Evolutionary conservation across 1,140 invertebrate genomes (phyloP).

Genomic region (Pseudomyrmex gracilis): DNA sequence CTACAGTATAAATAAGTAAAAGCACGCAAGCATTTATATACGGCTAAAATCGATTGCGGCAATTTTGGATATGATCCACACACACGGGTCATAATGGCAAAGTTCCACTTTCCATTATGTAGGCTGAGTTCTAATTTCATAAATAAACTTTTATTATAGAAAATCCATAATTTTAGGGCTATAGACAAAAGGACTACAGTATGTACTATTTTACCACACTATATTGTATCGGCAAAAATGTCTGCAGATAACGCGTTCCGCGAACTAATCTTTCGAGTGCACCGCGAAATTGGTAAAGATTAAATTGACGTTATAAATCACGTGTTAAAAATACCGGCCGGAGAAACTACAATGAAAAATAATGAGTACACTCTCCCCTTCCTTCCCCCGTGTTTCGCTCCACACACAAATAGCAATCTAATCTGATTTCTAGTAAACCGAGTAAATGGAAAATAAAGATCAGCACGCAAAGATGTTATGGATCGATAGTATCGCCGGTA

Average conservation of each 20-base stretch:
- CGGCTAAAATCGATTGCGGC: slow-evolving; percentile 7
- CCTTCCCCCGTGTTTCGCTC: too few relatives aligned
- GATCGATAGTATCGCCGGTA: slow-evolving; percentile 48
- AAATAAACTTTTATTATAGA: neutral
- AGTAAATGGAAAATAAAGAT: slow-evolving; percentile 63
- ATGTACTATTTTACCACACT: too few relatives aligned
- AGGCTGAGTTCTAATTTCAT: neutral
- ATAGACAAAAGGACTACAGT: neutral
- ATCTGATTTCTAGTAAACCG: slow-evolving; percentile 58
- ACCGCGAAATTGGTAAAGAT: slow-evolving; percentile 27
- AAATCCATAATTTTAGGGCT: neutral
- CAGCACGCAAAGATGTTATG: slow-evolving; percentile 57
- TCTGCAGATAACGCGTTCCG: neutral
- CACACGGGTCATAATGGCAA: neutral
- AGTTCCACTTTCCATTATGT: slow-evolving; percentile 7
- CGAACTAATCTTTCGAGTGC: slow-evolving; percentile 42
- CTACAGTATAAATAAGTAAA: neutral
- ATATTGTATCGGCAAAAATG: too few relatives aligned
- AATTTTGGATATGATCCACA: slow-evolving; percentile 4
- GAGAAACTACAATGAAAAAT: slow-evolving; percentile 57
- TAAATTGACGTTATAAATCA: slow-evolving; percentile 56
- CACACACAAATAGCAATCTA: slow-evolving; percentile 54
- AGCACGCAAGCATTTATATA: neutral
- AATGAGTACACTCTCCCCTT: slow-evolving; percentile 25
- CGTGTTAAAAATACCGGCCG: slow-evolving; percentile 35